Percentiles rank a stretch among this genome's conserved stretches.
phyloP scores from a whole-genome alignment of 2,797 vertebrate genomes.

The Cossypha heuglini region DNA sequence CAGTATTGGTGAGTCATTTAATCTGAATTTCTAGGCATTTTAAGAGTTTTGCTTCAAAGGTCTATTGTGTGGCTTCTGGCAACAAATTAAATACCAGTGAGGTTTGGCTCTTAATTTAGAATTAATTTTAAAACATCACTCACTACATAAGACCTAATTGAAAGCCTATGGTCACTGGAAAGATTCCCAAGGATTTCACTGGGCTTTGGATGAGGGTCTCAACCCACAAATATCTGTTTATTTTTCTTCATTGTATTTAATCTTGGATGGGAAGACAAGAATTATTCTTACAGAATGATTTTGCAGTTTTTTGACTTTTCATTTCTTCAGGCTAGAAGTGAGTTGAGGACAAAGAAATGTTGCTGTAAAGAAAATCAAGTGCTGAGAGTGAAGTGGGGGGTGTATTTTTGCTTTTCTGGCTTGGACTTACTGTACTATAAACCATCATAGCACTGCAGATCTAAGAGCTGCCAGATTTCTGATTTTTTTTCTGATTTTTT shows the following conservation, averaged over 20 bases:
- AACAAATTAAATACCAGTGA: conserved; percentile 61
- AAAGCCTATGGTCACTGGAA: conserved; percentile 21
- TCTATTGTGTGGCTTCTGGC: conserved; percentile 73
- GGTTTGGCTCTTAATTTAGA: conserved; percentile 64
- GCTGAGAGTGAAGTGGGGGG: background rate
- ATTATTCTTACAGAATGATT: background rate
- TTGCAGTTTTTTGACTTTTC: background rate
- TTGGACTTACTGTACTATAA: background rate
- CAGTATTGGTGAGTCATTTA: conserved; percentile 67
- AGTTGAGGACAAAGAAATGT: background rate
- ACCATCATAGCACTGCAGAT: background rate
- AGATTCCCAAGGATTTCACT: conserved; percentile 14
- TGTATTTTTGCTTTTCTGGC: background rate
- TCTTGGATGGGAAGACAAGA: background rate
- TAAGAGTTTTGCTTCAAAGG: conserved; percentile 66
- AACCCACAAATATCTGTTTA: background rate
- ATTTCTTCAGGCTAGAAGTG: background rate
- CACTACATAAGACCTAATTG: background rate
- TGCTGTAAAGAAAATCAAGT: background rate
- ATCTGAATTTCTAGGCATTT: conserved; percentile 72
- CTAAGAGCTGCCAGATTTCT: background rate
- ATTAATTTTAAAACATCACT: conserved; percentile 68
- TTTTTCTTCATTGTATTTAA: conserved; percentile 2
- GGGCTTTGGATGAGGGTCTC: conserved; percentile 20
- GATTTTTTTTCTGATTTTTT: background rate